Evolutionary conservation across 2,797 vertebrate genomes (phyloP).

Genomic region (Etheostoma perlongum): DNA sequence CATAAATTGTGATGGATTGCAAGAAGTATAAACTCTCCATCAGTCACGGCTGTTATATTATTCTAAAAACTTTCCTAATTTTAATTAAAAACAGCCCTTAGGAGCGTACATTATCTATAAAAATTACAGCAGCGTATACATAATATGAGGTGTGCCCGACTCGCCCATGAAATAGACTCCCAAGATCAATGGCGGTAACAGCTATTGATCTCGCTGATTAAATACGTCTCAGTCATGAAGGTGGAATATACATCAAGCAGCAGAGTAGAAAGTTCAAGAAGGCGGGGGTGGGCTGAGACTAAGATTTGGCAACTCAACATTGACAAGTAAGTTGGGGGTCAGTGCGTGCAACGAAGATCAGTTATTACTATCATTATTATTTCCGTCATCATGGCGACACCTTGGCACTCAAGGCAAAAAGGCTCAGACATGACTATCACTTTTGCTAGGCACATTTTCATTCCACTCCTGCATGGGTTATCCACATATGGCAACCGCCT

Average conservation of each 20-base stretch:
- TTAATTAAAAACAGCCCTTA: conserved; percentile 61
- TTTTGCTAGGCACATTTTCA: conserved; percentile 26
- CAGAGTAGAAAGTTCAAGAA: conserved; percentile 32
- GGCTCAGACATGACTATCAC: conserved; percentile 31
- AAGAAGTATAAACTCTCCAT: conserved; percentile 26
- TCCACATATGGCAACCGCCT: background rate
- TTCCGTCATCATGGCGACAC: conserved; percentile 17
- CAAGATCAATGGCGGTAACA: conserved; percentile 55
- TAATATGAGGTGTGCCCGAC: conserved; percentile 42
- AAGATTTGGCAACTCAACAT: conserved; percentile 23
- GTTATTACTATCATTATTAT: conserved; percentile 21
- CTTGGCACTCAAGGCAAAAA: conserved; percentile 17
- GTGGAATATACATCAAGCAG: conserved; percentile 44
- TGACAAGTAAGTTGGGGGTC: conserved; percentile 12
- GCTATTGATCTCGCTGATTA: conserved; percentile 64
- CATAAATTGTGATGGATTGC: conserved; percentile 41
- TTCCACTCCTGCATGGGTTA: conserved; percentile 41
- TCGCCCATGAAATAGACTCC: conserved; percentile 49
- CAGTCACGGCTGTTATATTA: conserved; percentile 26
- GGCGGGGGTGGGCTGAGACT: background rate
- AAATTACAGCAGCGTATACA: conserved; percentile 28
- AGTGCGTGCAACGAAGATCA: conserved; percentile 10
- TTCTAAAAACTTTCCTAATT: conserved; percentile 39
- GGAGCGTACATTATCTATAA: conserved; percentile 44
- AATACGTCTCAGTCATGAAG: conserved; percentile 44